Percentiles rank a stretch among this genome's conserved stretches.
phyloP scores from a whole-genome alignment of 2,113 vertebrate species.

The Argyrosomus japonicus region DNA sequence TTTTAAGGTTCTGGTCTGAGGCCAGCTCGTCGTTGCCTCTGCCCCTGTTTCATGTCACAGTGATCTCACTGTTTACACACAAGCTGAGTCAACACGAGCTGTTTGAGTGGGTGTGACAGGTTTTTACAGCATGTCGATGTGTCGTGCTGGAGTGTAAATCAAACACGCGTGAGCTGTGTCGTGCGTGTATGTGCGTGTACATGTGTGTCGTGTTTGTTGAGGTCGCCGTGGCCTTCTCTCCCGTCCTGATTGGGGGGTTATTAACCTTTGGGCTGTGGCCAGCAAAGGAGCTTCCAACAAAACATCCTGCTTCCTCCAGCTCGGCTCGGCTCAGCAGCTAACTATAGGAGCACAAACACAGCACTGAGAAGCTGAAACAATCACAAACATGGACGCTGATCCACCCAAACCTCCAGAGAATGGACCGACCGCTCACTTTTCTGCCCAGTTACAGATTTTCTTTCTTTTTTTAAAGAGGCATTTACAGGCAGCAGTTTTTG shows the following conservation, averaged over 20 bases:
- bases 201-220: conserved; percentile 10
- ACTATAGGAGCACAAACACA: conserved; percentile 40
- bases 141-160: not conserved
- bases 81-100: not conserved
- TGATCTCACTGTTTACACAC: conserved; percentile 16
- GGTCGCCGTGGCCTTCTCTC: conserved; percentile 4
- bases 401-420: not conserved
- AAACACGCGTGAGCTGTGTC: not conserved
- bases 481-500: too few relatives aligned
- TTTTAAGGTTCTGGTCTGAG: not conserved
- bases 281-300: conserved; percentile 50
- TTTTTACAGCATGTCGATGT: conserved; percentile 7
- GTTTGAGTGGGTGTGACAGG: conserved; percentile 19
- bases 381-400: not conserved
- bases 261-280: conserved; percentile 56
- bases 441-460: too few relatives aligned
- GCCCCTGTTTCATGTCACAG: not conserved
- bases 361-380: not conserved
- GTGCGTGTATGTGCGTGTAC: not conserved
- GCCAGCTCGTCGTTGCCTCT: not conserved
- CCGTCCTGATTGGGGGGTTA: conserved; percentile 44
- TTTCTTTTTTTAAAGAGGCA: too few relatives aligned
- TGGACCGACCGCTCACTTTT: too few relatives aligned
- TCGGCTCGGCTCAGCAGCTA: conserved; percentile 25
- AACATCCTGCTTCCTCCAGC: conserved; percentile 72